Percentiles rank a stretch among this genome's conserved stretches.
phyloP scores from a whole-genome alignment of 2,113 vertebrate genomes.

The Engystomops pustulosus region DNA sequence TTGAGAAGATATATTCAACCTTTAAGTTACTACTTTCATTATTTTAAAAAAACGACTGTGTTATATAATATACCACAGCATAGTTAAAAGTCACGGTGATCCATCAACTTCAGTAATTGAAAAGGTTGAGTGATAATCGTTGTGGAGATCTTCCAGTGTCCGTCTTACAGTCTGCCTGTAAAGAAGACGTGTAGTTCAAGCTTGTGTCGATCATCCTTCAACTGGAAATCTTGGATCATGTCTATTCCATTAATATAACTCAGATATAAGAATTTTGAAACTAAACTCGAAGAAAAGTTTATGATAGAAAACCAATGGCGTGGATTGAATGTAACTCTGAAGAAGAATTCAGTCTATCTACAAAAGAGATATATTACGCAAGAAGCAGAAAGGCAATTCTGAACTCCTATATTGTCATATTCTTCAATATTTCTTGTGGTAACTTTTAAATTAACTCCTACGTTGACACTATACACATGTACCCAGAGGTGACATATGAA shows the following conservation, averaged over 20 bases:
- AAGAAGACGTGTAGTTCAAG: neutral
- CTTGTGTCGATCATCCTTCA: neutral
- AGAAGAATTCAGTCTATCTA: conserved; percentile 16
- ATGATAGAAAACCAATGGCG: conserved; percentile 25
- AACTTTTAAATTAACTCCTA: conserved; percentile 58
- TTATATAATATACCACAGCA: neutral
- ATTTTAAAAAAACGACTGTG: neutral
- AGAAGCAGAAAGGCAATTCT: conserved; percentile 39
- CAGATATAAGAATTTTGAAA: conserved; percentile 6
- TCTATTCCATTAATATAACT: neutral
- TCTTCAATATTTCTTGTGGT: conserved; percentile 51
- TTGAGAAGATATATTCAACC: neutral
- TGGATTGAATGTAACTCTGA: neutral
- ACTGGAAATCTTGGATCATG: neutral
- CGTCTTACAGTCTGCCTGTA: neutral
- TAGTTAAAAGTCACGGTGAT: conserved; percentile 15
- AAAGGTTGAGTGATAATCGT: conserved; percentile 21
- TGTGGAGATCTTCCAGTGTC: neutral
- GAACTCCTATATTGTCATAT: conserved; percentile 46
- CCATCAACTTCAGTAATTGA: conserved; percentile 9
- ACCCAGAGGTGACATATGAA: conserved; percentile 56
- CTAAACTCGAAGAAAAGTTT: conserved; percentile 15
- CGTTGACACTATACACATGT: conserved; percentile 55
- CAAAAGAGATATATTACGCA: conserved; percentile 42
- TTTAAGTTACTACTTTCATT: neutral